Percentiles rank a stretch among this genome's conserved stretches.
phyloP scores from a whole-genome alignment of 2,888 invertebrate genomes.

The Hylaea fasciaria region DNA sequence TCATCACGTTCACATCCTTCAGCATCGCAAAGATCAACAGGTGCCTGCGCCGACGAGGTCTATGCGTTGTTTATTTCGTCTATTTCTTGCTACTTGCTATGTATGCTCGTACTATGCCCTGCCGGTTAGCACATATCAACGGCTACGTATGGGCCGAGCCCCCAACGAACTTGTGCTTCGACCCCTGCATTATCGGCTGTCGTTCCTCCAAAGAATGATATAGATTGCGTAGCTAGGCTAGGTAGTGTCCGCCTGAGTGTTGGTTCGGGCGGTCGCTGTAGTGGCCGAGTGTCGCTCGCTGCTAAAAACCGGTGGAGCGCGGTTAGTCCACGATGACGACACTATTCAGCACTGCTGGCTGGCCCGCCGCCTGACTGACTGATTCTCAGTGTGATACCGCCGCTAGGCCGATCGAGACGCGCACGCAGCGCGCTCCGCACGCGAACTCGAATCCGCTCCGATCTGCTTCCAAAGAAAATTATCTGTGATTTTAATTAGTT shows the following conservation, averaged over 20 bases:
- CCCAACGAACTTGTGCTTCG: constrained; percentile 67
- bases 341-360: constrained; percentile 18
- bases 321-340: constrained; percentile 25
- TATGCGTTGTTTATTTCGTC: too few relatives aligned
- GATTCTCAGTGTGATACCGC: constrained; percentile 65
- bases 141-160: constrained; percentile 64
- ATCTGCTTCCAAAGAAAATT: constrained; percentile 77
- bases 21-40: neutral
- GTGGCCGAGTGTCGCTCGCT: constrained; percentile 2
- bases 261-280: constrained; percentile 19
- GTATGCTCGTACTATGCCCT: constrained; percentile 27
- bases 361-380: constrained; percentile 11
- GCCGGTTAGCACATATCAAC: constrained; percentile 43
- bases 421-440: constrained; percentile 52
- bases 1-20: too few relatives aligned
- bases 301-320: constrained; percentile 22
- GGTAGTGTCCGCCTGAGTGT: constrained; percentile 12
- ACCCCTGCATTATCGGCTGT: constrained; percentile 64
- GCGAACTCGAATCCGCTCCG: constrained; percentile 62
- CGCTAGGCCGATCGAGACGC: constrained; percentile 57
- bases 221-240: neutral
- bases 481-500: constrained; percentile 71
- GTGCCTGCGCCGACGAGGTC: neutral
- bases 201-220: constrained; percentile 23
- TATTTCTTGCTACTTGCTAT: too few relatives aligned